Conservation (phyloP, 2,888 invertebrate species). For the Chaetogeoica ovagalla region DNA sequence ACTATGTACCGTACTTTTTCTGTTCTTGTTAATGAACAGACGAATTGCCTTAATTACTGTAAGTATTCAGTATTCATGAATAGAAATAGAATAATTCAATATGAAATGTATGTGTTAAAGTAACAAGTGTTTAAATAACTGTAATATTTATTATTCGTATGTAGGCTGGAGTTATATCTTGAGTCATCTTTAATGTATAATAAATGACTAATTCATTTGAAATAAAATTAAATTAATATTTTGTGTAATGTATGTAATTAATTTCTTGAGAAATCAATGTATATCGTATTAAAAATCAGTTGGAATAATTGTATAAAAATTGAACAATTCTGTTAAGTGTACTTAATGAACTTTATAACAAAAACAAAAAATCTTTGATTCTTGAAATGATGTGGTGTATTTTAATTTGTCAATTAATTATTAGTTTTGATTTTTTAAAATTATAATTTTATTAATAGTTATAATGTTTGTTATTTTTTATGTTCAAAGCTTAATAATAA, state of each 20-base stretch:
- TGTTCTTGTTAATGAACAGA: not conserved
- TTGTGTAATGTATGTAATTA: not conserved
- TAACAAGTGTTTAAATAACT: not conserved
- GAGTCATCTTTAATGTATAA: not conserved
- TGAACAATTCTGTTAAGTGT: no score
- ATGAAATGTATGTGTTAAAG: not conserved
- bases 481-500: no score
- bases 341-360: not conserved
- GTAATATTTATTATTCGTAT: slow-evolving; percentile 11
- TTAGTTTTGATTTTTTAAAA: not conserved
- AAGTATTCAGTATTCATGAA: not conserved
- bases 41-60: not conserved
- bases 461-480: no score
- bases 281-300: not conserved
- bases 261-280: not conserved
- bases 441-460: no score
- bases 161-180: slow-evolving; percentile 4
- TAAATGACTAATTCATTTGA: not conserved
- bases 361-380: no score
- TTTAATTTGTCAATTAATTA: not conserved
- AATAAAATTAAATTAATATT: slow-evolving; percentile 10
- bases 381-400: no score
- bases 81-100: slow-evolving; percentile 9
- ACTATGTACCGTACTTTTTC: not conserved
- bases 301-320: no score